Base-by-base conservation (phyloP, 1,140 invertebrate genomes). In the Riptortus pedestris region DNA sequence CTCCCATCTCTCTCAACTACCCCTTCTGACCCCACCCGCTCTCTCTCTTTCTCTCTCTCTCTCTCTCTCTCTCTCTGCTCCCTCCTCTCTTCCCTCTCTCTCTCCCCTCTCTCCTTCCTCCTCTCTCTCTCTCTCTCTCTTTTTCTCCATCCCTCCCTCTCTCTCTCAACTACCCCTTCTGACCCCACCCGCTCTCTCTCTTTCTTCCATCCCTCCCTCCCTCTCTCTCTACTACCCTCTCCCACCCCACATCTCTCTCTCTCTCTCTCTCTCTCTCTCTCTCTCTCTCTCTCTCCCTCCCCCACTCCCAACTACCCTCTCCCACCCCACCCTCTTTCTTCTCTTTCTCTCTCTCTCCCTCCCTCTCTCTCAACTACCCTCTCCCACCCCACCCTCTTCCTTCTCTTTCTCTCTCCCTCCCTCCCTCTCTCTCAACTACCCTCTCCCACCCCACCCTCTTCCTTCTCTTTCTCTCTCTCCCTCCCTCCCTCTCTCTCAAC, bases 201-300 rank as follows among this genome's bases (percentile, higher is more conserved):
- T 22, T 7, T 51, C 20, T n/a, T n/a, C n/a, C n/a, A n/a, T n/a
- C n/a, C n/a, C 14, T 22, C 20, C 18, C 48, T 22, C 48, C 20
- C 20, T 51, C 20, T n/a, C 48, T 52, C 9, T n/a, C 55, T 18
- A 61, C 18, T 11, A 11, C 48, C 7, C 20, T 51, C 48, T 51
- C 5, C 18, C 48, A 7, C 18, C 18, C 7, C 47, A 27, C 22
- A 27, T 61, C 1, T 26, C 29, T 14, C 20, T 51, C 48, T 51
- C 48, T 51, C 48, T 51, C 18, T 51, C 48, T 51, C 7, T 51
- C 48, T 51, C 18, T 51, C 48, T 51, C 48, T 51, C 20, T 22
- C 20, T 51, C 20, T 22, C 20, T 51, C 14, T 51, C 20, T 22
- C 14, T 51, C 20, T 51, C 48, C 18, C 48, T 51, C 48, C 18